Percentiles rank a stretch among this genome's conserved stretches.
Evolutionary conservation across 2,797 vertebrate species (phyloP).

Genomic region (Chaetodon trifasciatus): DNA sequence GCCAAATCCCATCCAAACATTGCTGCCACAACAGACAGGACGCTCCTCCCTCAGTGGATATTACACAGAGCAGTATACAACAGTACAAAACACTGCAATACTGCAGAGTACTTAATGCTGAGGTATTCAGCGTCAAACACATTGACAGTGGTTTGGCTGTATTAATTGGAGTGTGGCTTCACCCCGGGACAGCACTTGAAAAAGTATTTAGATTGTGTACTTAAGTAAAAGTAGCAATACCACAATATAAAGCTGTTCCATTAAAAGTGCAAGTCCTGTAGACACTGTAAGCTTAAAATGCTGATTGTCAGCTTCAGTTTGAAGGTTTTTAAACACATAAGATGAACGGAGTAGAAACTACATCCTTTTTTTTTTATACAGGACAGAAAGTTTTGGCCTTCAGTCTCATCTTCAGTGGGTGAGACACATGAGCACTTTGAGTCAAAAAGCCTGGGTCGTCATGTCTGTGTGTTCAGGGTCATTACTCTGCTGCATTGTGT

Average conservation of each 20-base stretch:
- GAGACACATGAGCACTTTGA: not conserved
- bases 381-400: not conserved
- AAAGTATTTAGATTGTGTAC: no score
- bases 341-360: no score
- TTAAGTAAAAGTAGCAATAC: no score
- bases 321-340: no score
- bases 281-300: no score
- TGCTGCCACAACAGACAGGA: not conserved
- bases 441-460: not conserved
- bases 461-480: not conserved
- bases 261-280: no score
- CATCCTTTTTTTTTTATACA: no score
- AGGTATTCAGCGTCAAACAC: not conserved
- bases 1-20: not conserved
- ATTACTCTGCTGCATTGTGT: conserved; percentile 4
- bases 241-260: no score
- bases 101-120: not conserved
- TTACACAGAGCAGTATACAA: not conserved
- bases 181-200: not conserved
- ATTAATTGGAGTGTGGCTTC: not conserved
- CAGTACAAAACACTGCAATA: not conserved
- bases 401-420: not conserved
- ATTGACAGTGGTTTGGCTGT: not conserved
- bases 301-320: no score
- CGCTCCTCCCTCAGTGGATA: not conserved